Evolutionary conservation across 2,888 invertebrate genomes (phyloP).

Genomic region (Aleiodes alternator): DNA sequence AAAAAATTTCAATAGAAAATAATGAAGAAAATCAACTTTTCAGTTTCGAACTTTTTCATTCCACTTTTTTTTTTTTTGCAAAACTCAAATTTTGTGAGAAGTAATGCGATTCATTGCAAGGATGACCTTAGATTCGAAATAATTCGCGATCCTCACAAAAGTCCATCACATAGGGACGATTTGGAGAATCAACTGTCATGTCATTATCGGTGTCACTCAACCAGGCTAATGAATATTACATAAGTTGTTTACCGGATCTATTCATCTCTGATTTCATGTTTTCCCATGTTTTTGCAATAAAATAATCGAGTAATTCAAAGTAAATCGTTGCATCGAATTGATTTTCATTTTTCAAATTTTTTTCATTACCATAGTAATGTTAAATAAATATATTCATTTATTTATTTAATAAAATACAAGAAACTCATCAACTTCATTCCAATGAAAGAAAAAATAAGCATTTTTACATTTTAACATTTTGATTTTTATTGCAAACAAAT

Average conservation of each 20-base stretch:
- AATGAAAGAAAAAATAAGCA: not conserved
- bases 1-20: no score
- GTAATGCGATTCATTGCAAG: not conserved
- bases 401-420: not conserved
- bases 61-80: not conserved
- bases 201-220: conserved; percentile 42
- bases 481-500: not conserved
- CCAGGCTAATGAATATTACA: conserved; percentile 42
- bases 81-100: not conserved
- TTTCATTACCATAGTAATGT: conserved; percentile 31
- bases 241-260: conserved; percentile 47
- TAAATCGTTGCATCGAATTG: not conserved
- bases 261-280: conserved; percentile 6
- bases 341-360: not conserved
- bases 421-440: not conserved
- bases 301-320: not conserved
- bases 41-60: no score
- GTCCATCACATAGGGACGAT: conserved; percentile 9
- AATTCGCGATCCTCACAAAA: not conserved
- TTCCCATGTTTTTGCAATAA: conserved; percentile 1
- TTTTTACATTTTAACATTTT: not conserved
- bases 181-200: conserved; percentile 23
- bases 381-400: conserved; percentile 8
- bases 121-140: not conserved
- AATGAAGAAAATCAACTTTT: no score